phyloP scores from a whole-genome alignment of 2,113 vertebrate genomes.

The Nannospalax galili region DNA sequence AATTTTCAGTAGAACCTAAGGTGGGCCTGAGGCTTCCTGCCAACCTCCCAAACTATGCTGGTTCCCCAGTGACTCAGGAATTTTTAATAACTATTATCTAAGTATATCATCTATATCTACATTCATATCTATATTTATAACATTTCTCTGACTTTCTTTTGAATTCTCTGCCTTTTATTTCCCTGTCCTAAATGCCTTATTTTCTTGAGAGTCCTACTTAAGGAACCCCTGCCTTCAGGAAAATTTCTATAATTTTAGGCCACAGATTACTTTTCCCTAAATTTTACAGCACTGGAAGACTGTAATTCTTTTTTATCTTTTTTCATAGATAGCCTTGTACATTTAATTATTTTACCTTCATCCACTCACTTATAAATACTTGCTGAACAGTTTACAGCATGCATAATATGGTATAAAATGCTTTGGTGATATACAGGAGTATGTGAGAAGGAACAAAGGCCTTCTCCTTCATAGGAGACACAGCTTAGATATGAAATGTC shows the following conservation, averaged over 20 bases:
- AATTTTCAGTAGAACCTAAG: no score
- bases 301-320: neutral
- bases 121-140: no score
- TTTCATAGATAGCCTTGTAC: neutral
- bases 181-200: neutral
- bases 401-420: neutral
- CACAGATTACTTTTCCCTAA: neutral
- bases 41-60: no score
- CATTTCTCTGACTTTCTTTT: no score
- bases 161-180: no score
- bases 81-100: no score
- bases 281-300: neutral
- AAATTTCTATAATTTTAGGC: neutral
- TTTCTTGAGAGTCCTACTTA: no score
- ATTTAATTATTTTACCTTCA: conserved; percentile 34
- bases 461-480: neutral
- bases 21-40: no score
- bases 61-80: no score
- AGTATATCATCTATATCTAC: no score
- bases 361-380: conserved; percentile 13
- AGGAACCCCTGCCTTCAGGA: neutral
- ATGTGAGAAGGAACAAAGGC: neutral
- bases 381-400: neutral
- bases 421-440: neutral
- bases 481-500: neutral